Base-by-base conservation (phyloP, 2,113 vertebrate genomes). In the Eublepharis macularius region DNA sequence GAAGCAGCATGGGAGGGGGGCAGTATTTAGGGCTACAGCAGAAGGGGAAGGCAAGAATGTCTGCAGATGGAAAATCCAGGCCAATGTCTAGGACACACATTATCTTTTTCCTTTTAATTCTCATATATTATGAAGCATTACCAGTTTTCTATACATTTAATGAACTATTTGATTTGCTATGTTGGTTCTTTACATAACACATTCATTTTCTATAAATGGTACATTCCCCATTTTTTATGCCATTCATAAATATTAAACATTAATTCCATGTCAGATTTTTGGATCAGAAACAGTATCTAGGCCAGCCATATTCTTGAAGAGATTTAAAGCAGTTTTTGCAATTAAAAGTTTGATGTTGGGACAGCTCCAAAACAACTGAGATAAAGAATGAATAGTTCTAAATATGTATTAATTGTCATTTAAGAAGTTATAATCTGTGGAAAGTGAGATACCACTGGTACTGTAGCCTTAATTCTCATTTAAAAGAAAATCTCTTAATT, bases 321-420 rank as follows among this genome's bases (percentile, higher is more conserved):
- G 10, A 57, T 41, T 73, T 54, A 72, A 41, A 41, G 57, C 39
- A 65, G 19, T 39, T 83, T 6, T 36, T 41, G n/a, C 47, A 72
- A 82, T 72, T n/a, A n/a, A 82, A 41, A 82, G 51, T 54, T 72
- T 54, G 68, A 72, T 82, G n/a, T 54, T 68, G 43, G 66, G n/a
- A 39, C 66, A 81, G 63, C 78, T 81, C 72, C 47, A 19, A 47
- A 65, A 63, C 14, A 26, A 45, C 19, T 29, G 36, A 72, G 34
- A 29, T 49, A 57, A 14, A 70, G n/a, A 24, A 41, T 63, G 57
- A 43, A n/a, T 41, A 19, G 76, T n/a, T 32, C 6, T 77, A 24
- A 51, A 57, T 47, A 32, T 43, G 7, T 41, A 83, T 17, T 29
- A 43, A 73, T 8, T 54, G 45, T 21, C 65, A 54, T 84, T 69